Base-by-base conservation (phyloP, 53 echinoderm and acorn worm species). In the Astropecten irregularis region DNA sequence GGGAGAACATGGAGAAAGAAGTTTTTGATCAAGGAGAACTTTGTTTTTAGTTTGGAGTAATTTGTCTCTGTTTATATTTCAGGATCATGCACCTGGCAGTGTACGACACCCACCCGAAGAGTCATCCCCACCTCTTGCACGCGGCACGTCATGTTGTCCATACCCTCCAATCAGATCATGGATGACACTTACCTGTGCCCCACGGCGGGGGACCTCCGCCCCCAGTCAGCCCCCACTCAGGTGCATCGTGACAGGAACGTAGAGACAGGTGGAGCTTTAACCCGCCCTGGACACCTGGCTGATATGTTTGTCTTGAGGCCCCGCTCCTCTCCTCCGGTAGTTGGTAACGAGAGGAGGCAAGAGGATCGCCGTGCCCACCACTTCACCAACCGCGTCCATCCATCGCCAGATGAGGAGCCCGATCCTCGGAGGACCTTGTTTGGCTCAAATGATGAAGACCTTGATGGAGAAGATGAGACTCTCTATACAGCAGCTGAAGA, bases 31-130 rank as follows among this genome's bases (percentile, higher is more conserved):
- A n/a, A n/a, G n/a, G n/a, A n/a, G n/a, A n/a, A n/a, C n/a, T n/a
- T n/a, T n/a, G n/a, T n/a, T n/a, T n/a, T n/a, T n/a, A n/a, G n/a
- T n/a, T n/a, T n/a, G n/a, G n/a, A n/a, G n/a, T n/a, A n/a, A n/a
- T n/a, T n/a, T n/a, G n/a, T n/a, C n/a, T n/a, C n/a, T n/a, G n/a
- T n/a, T n/a, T n/a, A n/a, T n/a, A n/a, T n/a, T n/a, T 4, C 33
- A 93, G 93, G 69, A 36, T 77, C 93, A 28, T 55, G 61, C 38
- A 93, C 66, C 52, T 93, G 93, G 93, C 84, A 87, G 23, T 86
- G 77, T 54, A 40, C 81, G 33, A 64, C 87, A 9, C 87, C 77
- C 35, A 83, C 77, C 32, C 86, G 84, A 49, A 66, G 79, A 49
- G 66, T 93, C 49, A 58, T 84, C 55, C 93, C 93, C 5, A 87